Percentiles rank a stretch among this genome's conserved stretches.
phyloP scores from a whole-genome alignment of 2,888 invertebrate genomes.

The Andrena praecox region DNA sequence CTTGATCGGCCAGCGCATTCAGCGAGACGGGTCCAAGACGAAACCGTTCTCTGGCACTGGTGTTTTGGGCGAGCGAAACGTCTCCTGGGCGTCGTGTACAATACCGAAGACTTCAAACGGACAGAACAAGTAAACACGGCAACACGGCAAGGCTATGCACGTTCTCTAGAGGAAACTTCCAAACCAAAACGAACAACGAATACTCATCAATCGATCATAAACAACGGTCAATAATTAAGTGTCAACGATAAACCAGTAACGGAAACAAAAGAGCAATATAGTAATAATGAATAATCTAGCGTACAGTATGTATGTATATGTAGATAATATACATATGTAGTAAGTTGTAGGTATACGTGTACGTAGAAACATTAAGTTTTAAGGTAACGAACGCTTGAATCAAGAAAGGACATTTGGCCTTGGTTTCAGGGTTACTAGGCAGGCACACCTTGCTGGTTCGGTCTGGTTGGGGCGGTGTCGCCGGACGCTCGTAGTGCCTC shows the following conservation, averaged over 20 bases:
- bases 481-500: constrained; percentile 86
- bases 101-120: constrained; percentile 33
- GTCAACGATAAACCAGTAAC: constrained; percentile 55
- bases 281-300: constrained; percentile 65
- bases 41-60: constrained; percentile 20
- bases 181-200: constrained; percentile 65
- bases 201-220: constrained; percentile 50
- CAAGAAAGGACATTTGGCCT: constrained; percentile 83
- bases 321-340: constrained; percentile 62
- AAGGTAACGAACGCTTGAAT: constrained; percentile 84
- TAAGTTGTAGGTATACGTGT: constrained; percentile 69
- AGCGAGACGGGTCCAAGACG: constrained; percentile 45
- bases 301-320: constrained; percentile 61
- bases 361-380: constrained; percentile 83
- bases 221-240: constrained; percentile 57
- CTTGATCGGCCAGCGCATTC: constrained; percentile 64
- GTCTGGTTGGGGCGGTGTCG: constrained; percentile 85
- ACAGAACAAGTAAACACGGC: constrained; percentile 37
- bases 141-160: constrained; percentile 68
- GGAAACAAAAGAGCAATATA: constrained; percentile 63
- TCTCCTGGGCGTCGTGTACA: constrained; percentile 24
- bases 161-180: constrained; percentile 61
- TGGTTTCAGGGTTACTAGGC: constrained; percentile 83
- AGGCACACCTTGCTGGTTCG: constrained; percentile 85
- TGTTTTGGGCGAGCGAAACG: constrained; percentile 45